Conservation (phyloP, 2,113 vertebrate species). For the Terrapene triunguis region DNA sequence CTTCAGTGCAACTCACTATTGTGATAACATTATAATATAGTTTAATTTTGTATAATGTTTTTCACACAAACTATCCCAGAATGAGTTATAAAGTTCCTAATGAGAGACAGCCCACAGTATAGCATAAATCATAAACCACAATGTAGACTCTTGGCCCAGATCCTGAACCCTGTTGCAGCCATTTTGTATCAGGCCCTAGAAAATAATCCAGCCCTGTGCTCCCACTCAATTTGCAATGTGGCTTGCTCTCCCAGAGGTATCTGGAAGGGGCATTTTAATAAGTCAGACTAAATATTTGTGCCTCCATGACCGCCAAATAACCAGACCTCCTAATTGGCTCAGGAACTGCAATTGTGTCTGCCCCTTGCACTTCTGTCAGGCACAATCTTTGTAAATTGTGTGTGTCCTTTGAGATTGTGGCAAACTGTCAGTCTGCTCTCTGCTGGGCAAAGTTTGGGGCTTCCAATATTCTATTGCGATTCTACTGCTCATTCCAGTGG, state of each 20-base stretch:
- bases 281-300: not conserved
- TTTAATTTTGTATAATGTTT: not conserved
- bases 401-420: not conserved
- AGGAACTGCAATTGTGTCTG: no score
- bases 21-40: not conserved
- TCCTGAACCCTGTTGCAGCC: not conserved
- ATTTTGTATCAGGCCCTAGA: not conserved
- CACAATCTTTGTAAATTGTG: not conserved
- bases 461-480: not conserved
- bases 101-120: not conserved
- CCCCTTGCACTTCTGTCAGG: not conserved
- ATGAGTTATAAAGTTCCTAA: not conserved
- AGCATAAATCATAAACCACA: not conserved
- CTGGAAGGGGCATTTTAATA: not conserved
- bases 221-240: not conserved
- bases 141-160: not conserved
- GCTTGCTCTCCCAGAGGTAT: not conserved
- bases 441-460: not conserved
- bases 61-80: not conserved
- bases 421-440: not conserved
- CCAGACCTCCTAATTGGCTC: no score
- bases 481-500: rapidly evolving
- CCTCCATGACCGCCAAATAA: no score
- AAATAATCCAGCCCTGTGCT: not conserved
- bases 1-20: no score